Base-by-base conservation (phyloP, 2,797 vertebrate species). In the Arctocebus calabarensis region DNA sequence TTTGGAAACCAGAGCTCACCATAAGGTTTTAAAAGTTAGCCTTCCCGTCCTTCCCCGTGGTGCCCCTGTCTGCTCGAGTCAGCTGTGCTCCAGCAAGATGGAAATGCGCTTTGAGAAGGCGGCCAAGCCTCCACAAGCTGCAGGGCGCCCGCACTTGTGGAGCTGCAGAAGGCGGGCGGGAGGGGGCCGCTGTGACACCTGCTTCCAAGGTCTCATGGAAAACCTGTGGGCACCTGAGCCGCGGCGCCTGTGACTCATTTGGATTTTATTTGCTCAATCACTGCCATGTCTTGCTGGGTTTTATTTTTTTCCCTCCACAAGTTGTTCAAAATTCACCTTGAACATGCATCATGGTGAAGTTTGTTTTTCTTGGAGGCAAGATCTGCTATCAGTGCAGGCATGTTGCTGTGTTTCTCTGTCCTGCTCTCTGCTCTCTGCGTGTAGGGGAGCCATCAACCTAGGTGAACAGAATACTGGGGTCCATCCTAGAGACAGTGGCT, bases 321-420 rank as follows among this genome's bases (percentile, higher is more conserved):
- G 6, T 1, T 22, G 43, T 40, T 59, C 70, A 82, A 64, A 84
- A 86, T 81, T 97, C 94, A 95, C 91, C 96, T 97, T 95, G 91
- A 95, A 23, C 75, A 66, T 66, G 74, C 34, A 79, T 90, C 88
- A 40, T 5, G 34, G 55, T 45, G 84, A 91, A 14, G 1, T 32
- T 34, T 37, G 43, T 22, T 88, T 77, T 71, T 75, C 94, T n/a
- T 37, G 0, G 8, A 27, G 45, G 94, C n/a, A 1, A 27, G 61
- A 11, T 82, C 95, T 66, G 29, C 61, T 90, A 13, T 45, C 37
- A n/a, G 1, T 59, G 70, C 61, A 1, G 27, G 20, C 20, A 2
- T 17, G 1, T 5, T n/a, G 45, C 2, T 37, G 61, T 19, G 7
- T 29, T 20, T 11, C 25, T 94, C 94, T 57, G 23, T 19, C 27